phyloP scores from a whole-genome alignment of 30 jellyfish, hydroid and myxozoan genomes.

The Aurelia coerulea region DNA sequence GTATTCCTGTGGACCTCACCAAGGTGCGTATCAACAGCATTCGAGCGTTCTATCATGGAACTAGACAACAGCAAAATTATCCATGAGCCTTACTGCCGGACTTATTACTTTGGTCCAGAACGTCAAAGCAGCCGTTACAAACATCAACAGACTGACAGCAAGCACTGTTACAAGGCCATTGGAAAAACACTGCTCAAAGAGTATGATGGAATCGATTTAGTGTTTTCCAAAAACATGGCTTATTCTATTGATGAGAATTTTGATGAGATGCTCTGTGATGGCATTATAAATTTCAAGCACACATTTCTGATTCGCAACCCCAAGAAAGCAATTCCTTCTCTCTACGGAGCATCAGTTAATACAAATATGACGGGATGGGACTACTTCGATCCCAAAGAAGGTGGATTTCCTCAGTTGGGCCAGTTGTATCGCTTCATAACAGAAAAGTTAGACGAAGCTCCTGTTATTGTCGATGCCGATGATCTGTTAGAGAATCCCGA shows the following conservation, averaged over 20 bases:
- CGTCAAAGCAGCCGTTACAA: constrained; percentile 85
- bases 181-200: constrained; percentile 51
- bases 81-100: constrained; percentile 91
- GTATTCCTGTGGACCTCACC: constrained; percentile 97
- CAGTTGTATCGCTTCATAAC: constrained; percentile 64
- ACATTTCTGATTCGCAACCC: constrained; percentile 91
- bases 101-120: constrained; percentile 94
- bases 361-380: constrained; percentile 87
- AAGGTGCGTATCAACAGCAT: constrained; percentile 95
- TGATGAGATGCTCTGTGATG: constrained; percentile 60
- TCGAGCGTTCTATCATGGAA: constrained; percentile 92
- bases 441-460: constrained; percentile 44
- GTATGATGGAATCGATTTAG: constrained; percentile 77
- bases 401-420: constrained; percentile 73
- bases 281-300: constrained; percentile 67
- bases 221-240: constrained; percentile 92
- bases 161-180: constrained; percentile 43
- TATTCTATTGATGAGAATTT: constrained; percentile 68
- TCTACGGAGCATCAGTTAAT: constrained; percentile 86
- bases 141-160: constrained; percentile 43
- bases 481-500: constrained; percentile 92
- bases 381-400: constrained; percentile 79
- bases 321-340: constrained; percentile 79
- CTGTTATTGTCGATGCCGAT: constrained; percentile 92
- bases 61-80: constrained; percentile 76